Evolutionary conservation across 2,113 vertebrate species (phyloP).

Genomic region (Callipepla squamata): DNA sequence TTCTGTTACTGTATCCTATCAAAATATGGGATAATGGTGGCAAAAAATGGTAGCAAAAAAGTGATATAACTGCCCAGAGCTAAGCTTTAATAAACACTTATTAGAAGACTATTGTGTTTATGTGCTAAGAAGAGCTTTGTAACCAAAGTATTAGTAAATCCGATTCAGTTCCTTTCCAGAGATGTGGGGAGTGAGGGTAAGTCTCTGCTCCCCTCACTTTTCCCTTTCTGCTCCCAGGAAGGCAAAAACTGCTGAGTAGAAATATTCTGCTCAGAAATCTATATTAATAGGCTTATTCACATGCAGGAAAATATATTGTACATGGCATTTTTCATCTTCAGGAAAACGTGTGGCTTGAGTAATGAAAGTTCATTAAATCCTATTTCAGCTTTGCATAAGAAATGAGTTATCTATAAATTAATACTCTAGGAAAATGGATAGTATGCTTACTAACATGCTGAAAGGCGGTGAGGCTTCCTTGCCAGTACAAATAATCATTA

Average conservation of each 20-base stretch:
- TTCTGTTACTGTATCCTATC: neutral
- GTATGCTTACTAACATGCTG: neutral
- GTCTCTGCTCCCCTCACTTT: neutral
- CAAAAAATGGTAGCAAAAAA: neutral
- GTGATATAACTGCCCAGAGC: neutral
- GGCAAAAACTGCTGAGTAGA: slow-evolving; percentile 45
- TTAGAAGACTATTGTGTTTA: neutral
- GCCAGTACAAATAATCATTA: neutral
- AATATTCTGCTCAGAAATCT: slow-evolving; percentile 46
- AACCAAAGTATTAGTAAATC: neutral
- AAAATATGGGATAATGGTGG: neutral
- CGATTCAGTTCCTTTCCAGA: neutral
- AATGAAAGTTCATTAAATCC: slow-evolving; percentile 57
- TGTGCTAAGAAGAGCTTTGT: neutral
- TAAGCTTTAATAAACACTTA: neutral
- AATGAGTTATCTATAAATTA: slow-evolving; percentile 24
- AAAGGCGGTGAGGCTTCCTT: neutral
- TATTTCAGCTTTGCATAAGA: slow-evolving; percentile 25
- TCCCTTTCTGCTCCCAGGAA: slow-evolving; percentile 15
- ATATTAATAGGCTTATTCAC: slow-evolving; percentile 52
- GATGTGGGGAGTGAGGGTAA: slow-evolving; percentile 39
- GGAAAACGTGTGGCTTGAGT: slow-evolving; percentile 45
- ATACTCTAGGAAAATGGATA: neutral
- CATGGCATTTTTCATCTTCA: slow-evolving; percentile 48
- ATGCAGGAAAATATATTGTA: slow-evolving; percentile 36